Conservation (phyloP, 2,888 invertebrate species). For the Idaea straminata region DNA sequence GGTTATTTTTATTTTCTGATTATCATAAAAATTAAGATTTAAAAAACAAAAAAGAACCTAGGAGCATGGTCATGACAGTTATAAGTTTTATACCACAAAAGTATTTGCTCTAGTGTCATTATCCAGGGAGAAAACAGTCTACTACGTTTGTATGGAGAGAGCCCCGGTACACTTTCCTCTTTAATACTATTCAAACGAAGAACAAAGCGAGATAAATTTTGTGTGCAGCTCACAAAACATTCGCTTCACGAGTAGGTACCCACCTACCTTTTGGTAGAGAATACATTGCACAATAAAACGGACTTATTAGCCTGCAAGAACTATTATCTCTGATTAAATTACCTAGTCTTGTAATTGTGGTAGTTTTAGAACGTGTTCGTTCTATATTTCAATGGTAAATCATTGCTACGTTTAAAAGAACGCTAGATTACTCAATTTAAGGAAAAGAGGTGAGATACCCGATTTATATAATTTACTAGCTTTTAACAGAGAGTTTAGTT, state of each 20-base stretch:
- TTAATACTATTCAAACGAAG: background rate
- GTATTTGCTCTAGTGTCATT: too few species aligned
- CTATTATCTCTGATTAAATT: conserved; percentile 41
- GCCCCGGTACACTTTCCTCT: too few species aligned
- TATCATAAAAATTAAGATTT: too few species aligned
- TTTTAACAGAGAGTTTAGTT: too few species aligned
- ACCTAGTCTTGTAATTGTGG: conserved; percentile 11
- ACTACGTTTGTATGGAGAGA: too few species aligned
- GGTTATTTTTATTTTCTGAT: too few species aligned
- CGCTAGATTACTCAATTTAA: background rate
- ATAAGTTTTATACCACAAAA: too few species aligned
- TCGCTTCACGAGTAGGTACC: conserved; percentile 23
- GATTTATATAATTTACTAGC: too few species aligned
- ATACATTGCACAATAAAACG: conserved; percentile 63
- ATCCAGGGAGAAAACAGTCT: too few species aligned
- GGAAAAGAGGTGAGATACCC: too few species aligned
- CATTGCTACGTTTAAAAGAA: background rate
- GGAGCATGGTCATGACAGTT: too few species aligned
- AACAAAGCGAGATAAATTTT: background rate
- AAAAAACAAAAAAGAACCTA: too few species aligned
- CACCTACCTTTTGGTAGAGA: conserved; percentile 38
- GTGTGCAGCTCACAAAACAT: conserved; percentile 12
- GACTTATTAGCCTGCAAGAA: conserved; percentile 50
- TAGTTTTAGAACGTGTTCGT: background rate
- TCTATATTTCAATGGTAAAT: background rate